Evolutionary conservation across 2,888 invertebrate species (phyloP), one percentile per base, ranked within the genome.

Genomic region (Alentia gelatinosa): DNA sequence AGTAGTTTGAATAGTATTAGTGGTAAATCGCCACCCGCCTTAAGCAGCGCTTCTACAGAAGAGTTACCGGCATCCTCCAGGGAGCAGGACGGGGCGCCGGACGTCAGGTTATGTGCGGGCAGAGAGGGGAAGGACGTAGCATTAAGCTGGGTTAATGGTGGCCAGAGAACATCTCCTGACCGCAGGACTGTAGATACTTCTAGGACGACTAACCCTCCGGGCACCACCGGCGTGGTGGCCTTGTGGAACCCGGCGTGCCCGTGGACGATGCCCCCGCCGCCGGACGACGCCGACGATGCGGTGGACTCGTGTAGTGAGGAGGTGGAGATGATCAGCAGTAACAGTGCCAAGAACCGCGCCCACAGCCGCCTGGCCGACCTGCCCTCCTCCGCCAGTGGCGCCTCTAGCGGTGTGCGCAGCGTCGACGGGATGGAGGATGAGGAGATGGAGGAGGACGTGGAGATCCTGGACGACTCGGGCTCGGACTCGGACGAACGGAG

Each of bases 281-380:
- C 19, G 30, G 15, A 26, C 3, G 30, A 40, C 0, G 42, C n/a
- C 1, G 86, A 86, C 9, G 42, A 19, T 19, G 86, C 19, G n/a
- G 12, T 30, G 7, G 42, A 42, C 42, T 86, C 86, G 3, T 86
- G 47, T 19, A 83, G 40, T 30, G 86, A 86, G 47, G 86, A 86
- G 50, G 9, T 86, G 35, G 50, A 50, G 33, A 47, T 42, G 86
- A 86, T 86, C 50, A 86, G 35, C 50, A 86, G 30, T 1, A 86
- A 86, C 35, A 12, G 26, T 9, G 0, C 12, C 5, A 23, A 26
- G 9, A 40, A 15, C 1, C 5, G 35, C 1, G n/a, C 68, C 3
- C 3, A 3, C n/a, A 23, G 15, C 39, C 15, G 37, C 5, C 26
- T n/a, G 7, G 79, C 19, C 0, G 37, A 79, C 37, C 23, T 35